These are phyloP conservation scores for Xestia sexstrigata DNA, from an alignment of 2,888 invertebrate genomes.

Conservation along the genomic window DNA sequence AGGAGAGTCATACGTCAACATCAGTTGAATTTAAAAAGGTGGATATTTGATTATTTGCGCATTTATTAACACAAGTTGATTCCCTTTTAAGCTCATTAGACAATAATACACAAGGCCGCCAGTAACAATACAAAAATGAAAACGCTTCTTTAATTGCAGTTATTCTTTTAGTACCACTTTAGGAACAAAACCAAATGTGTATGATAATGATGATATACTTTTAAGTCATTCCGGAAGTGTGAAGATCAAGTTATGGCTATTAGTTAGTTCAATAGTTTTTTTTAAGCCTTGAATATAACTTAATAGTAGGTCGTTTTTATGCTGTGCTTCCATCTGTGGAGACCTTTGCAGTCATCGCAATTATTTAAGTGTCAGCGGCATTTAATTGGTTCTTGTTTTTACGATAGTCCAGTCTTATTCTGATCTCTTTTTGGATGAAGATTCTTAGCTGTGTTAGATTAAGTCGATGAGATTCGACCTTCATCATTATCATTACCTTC, in stretches of 20 bases:
- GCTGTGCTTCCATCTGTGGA: conserved; percentile 31
- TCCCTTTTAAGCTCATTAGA: too few relatives aligned
- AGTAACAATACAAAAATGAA: not conserved
- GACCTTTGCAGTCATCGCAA: conserved; percentile 39
- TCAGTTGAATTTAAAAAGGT: too few relatives aligned
- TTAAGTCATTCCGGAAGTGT: conserved; percentile 29
- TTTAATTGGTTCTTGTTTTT: conserved; percentile 25
- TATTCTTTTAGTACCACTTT: too few relatives aligned
- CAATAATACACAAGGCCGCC: too few relatives aligned
- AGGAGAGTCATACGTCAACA: too few relatives aligned
- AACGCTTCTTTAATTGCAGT: too few relatives aligned
- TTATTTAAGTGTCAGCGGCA: conserved; percentile 8
- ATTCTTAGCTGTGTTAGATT: not conserved
- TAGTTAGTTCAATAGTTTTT: conserved; percentile 37
- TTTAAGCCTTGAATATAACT: conserved; percentile 44
- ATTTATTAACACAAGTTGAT: too few relatives aligned
- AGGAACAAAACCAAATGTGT: not conserved
- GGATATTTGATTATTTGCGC: too few relatives aligned
- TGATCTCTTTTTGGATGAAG: not conserved
- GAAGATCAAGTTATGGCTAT: not conserved
- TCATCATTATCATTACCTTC: not conserved
- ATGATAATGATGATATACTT: conserved; percentile 28
- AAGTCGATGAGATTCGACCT: too few relatives aligned
- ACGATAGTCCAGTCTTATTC: not conserved
- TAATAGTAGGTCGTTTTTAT: conserved; percentile 35